These are phyloP conservation scores for Nannobrachium achirus DNA, from an alignment of 2,113 vertebrate species.

Conservation along the genomic window DNA sequence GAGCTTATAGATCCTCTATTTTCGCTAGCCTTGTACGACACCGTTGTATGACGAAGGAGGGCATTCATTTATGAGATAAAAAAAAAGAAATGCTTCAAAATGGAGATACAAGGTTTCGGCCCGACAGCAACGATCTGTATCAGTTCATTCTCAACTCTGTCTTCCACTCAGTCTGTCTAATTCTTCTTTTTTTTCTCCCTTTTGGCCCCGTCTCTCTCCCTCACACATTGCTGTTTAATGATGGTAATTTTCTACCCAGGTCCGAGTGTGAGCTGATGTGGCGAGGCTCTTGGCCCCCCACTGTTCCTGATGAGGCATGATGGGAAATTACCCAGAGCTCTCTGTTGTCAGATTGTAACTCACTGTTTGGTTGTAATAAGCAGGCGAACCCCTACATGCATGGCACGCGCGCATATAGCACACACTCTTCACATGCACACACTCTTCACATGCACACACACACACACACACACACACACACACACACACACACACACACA, in stretches of 20 bases:
- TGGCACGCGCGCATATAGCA: background rate
- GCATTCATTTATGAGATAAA: background rate
- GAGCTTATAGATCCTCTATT: too few species aligned
- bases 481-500: background rate
- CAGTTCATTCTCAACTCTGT: too few species aligned
- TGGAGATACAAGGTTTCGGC: too few species aligned
- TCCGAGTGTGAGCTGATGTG: slow-evolving; percentile 81
- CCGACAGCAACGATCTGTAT: too few species aligned
- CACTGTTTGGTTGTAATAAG: slow-evolving; percentile 80
- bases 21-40: too few species aligned
- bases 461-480: too few species aligned
- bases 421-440: background rate
- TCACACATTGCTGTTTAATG: slow-evolving; percentile 71
- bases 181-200: slow-evolving; percentile 27
- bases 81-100: slow-evolving; percentile 10
- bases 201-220: slow-evolving; percentile 47
- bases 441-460: too few species aligned
- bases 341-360: slow-evolving; percentile 79
- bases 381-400: slow-evolving; percentile 66
- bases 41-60: too few species aligned
- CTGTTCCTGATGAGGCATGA: slow-evolving; percentile 81
- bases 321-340: slow-evolving; percentile 80
- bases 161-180: too few species aligned
- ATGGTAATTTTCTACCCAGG: slow-evolving; percentile 79
- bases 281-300: slow-evolving; percentile 69